A percentile compares a stretch with the other conserved stretches of the same genome.
These are phyloP conservation scores for Adelosebastes latens DNA, from an alignment of 2,797 vertebrate genomes.

Conservation along the genomic window DNA sequence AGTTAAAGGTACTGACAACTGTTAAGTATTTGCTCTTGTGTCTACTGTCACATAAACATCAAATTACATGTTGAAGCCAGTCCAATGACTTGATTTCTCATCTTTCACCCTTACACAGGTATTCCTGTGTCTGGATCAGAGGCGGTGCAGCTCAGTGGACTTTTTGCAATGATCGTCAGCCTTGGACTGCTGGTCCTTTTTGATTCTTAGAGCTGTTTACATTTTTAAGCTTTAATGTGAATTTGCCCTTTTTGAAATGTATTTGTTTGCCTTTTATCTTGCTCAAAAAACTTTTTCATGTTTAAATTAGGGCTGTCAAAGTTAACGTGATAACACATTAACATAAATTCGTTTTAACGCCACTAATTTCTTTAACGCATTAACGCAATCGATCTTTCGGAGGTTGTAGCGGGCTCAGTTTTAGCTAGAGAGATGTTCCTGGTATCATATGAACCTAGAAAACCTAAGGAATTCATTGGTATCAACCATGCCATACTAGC, in stretches of 20 bases:
- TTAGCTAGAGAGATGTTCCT: too few relatives aligned
- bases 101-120: constrained; percentile 14
- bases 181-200: neutral
- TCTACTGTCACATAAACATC: neutral
- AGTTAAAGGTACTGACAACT: constrained; percentile 42
- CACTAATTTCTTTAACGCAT: too few relatives aligned
- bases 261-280: neutral
- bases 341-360: too few relatives aligned
- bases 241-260: neutral
- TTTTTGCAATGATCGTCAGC: neutral
- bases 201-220: neutral
- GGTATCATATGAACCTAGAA: too few relatives aligned
- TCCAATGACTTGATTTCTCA: neutral
- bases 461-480: too few relatives aligned
- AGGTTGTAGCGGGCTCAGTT: too few relatives aligned
- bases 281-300: too few relatives aligned
- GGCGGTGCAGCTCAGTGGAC: neutral
- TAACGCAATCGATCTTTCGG: too few relatives aligned
- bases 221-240: neutral
- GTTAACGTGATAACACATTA: too few relatives aligned
- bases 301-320: too few relatives aligned
- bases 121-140: constrained; percentile 37
- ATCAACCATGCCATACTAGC: too few relatives aligned
- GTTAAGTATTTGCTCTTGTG: neutral
- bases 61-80: neutral